A percentile compares a stretch with the other conserved stretches of the same genome.
Conservation (phyloP, 2,113 vertebrate genomes). For the Gnathonemus echidnorhynchus region DNA sequence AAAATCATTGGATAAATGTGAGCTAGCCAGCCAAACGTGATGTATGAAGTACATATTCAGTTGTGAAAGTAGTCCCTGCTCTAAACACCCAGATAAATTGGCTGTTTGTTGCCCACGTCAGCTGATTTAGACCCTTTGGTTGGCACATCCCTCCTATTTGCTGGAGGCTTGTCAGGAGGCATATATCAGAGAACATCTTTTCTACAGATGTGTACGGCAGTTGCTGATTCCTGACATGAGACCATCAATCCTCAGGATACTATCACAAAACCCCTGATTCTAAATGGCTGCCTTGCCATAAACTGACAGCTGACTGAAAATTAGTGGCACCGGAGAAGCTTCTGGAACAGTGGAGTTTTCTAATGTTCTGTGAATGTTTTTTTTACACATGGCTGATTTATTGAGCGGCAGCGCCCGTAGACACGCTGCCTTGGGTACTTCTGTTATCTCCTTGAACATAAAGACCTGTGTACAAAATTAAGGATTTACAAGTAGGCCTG, state of each 20-base stretch:
- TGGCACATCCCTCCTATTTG: background rate
- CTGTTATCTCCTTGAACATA: background rate
- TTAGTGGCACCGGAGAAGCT: background rate
- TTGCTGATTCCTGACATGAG: background rate
- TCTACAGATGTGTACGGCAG: background rate
- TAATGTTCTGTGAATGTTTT: background rate
- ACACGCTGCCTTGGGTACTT: background rate
- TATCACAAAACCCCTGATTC: background rate
- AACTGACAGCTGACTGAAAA: slow-evolving; percentile 1
- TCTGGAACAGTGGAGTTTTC: background rate
- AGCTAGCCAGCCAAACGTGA: background rate
- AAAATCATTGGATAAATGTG: background rate
- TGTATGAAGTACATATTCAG: background rate
- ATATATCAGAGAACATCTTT: background rate
- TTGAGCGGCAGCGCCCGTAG: background rate
- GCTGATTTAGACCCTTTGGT: background rate
- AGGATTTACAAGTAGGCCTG: background rate
- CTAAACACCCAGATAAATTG: background rate
- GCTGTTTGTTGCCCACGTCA: background rate
- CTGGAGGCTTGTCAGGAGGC: background rate
- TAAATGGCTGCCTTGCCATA: background rate
- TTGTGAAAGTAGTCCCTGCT: background rate
- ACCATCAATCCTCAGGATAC: background rate
- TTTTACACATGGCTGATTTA: background rate
- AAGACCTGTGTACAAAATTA: background rate